Conservation (phyloP, 2,888 invertebrate species). For the Netelia inedita region DNA sequence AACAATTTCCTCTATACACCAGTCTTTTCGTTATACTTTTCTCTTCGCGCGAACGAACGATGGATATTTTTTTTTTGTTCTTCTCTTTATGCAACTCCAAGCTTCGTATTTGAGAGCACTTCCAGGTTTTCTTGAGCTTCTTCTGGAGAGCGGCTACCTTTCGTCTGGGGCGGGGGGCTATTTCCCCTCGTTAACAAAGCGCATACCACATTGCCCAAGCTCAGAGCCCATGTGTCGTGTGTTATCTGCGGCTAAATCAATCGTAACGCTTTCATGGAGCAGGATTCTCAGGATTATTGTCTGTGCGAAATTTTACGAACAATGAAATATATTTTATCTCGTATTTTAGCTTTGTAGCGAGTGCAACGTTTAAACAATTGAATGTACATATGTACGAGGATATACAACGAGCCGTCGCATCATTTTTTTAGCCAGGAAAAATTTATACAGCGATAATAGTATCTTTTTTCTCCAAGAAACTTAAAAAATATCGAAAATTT, state of each 20-base stretch:
- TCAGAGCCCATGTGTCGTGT: constrained; percentile 22
- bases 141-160: constrained; percentile 52
- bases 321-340: neutral
- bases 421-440: neutral
- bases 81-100: neutral
- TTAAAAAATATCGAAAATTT: neutral
- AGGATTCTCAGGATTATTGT: constrained; percentile 30
- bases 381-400: neutral
- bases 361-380: constrained; percentile 19
- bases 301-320: constrained; percentile 21
- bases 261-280: constrained; percentile 43
- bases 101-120: neutral
- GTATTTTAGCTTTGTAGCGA: neutral
- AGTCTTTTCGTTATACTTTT: constrained; percentile 15
- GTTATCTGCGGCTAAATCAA: constrained; percentile 58
- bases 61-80: neutral
- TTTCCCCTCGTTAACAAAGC: constrained; percentile 50
- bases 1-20: neutral
- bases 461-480: neutral
- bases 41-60: neutral
- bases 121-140: constrained; percentile 14
- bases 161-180: constrained; percentile 15
- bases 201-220: constrained; percentile 53
- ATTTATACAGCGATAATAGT: neutral
- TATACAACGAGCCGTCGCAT: neutral